Base-by-base conservation (phyloP, 2,888 invertebrate species). In the Drosophila colorata region DNA sequence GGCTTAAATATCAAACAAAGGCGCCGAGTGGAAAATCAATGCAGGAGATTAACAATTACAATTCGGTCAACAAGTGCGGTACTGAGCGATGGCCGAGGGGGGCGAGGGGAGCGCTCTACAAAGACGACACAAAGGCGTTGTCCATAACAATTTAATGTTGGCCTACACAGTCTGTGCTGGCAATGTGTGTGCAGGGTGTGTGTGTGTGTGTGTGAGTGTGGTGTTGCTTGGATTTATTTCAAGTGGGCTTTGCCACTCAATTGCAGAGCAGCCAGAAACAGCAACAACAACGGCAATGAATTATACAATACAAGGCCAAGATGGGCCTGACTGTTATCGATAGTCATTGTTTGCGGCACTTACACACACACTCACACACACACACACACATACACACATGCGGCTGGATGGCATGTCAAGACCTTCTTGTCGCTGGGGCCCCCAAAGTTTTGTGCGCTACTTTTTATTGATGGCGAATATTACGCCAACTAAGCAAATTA, bases 401-500 rank as follows among this genome's bases (percentile, higher is more conserved):
- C 5, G 18, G n/a, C 25, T 47, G 46, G 35, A 46, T 46, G 23
- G 44, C 46, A 38, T 52, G 56, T 69, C 46, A 56, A 72, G 61
- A 73, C 44, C 65, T 51, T 72, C 48, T 46, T 40, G 48, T 31
- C 33, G 47, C 28, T 5, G 49, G 14, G 20, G 13, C 18, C 53
- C 13, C 37, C 13, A 48, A 59, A 67, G 46, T 56, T 53, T 57
- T 59, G 48, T 69, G 40, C 46, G 47, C 68, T 59, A 68, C 74
- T 71, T 76, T 80, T 87, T 81, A 85, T 85, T 81, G 81, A 87
- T 87, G 81, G 66, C 78, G 88, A 76, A 87, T 85, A 85, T 82
- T 77, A 87, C 80, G 88, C 88, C 86, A 86, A 87, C 88, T 87
- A 85, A 85, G 84, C 84, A 87, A 85, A 87, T 87, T 87, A 85